A percentile compares a stretch with the other conserved stretches of the same genome.
Conservation (phyloP, 2,113 vertebrate species). For the Laticauda colubrina region DNA sequence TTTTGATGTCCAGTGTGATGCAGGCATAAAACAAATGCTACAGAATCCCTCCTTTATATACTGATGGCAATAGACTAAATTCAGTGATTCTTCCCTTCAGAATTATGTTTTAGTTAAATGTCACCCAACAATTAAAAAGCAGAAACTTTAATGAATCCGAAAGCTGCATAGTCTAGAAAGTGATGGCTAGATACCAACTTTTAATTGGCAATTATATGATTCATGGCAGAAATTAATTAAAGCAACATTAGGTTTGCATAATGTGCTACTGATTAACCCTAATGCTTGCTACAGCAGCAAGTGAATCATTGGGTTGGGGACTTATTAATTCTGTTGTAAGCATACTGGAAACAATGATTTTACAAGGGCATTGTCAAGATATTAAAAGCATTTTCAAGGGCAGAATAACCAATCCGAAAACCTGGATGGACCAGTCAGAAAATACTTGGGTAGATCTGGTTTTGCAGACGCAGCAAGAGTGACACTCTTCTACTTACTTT, state of each 20-base stretch:
- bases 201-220: conserved; percentile 28
- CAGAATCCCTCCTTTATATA: neutral
- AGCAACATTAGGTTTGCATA: conserved; percentile 13
- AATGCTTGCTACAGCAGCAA: conserved; percentile 24
- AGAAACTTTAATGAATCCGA: conserved; percentile 5
- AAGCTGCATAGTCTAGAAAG: conserved; percentile 2
- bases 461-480: neutral
- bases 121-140: conserved; percentile 5
- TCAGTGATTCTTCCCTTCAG: neutral
- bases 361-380: conserved; percentile 4
- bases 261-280: conserved; percentile 17
- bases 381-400: neutral
- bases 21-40: neutral
- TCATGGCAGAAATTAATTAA: conserved; percentile 25
- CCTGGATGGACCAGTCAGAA: neutral
- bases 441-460: neutral
- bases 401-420: neutral
- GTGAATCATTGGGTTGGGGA: conserved; percentile 1
- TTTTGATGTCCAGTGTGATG: neutral
- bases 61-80: neutral
- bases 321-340: conserved; percentile 24
- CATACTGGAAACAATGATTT: neutral
- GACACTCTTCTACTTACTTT: neutral
- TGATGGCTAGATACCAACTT: conserved; percentile 7
- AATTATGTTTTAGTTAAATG: conserved; percentile 20